Evolutionary conservation across 2,888 invertebrate species (phyloP).

Genomic region (Drosophila quasianomalipes): DNA sequence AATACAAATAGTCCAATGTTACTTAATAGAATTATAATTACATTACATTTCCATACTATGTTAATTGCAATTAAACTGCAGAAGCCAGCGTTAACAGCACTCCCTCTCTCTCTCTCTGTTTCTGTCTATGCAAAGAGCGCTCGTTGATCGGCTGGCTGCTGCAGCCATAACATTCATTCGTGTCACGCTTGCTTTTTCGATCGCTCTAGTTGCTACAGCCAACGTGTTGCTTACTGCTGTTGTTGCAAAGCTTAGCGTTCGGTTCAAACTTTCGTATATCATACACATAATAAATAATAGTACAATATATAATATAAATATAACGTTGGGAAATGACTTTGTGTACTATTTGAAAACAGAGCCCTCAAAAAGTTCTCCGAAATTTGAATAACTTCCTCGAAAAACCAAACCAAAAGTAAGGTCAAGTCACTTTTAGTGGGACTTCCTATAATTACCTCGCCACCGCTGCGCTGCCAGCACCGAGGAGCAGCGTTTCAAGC

Average conservation of each 20-base stretch:
- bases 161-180: background rate
- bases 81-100: background rate
- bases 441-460: slow-evolving; percentile 49
- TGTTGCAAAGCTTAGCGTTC: background rate
- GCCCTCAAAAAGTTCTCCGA: background rate
- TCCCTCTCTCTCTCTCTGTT: background rate
- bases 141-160: background rate
- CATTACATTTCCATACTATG: background rate
- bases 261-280: background rate
- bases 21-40: background rate
- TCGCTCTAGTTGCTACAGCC: background rate
- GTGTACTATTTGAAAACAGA: background rate
- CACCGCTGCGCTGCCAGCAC: slow-evolving; percentile 63
- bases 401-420: background rate
- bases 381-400: background rate
- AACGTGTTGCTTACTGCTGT: background rate
- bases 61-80: background rate
- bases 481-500: slow-evolving; percentile 64
- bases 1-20: background rate
- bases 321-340: background rate
- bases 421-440: background rate
- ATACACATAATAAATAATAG: background rate
- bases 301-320: background rate
- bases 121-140: background rate
- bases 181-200: background rate